Conservation (phyloP, 2,888 invertebrate genomes). For the Chrysodeixis includens region DNA sequence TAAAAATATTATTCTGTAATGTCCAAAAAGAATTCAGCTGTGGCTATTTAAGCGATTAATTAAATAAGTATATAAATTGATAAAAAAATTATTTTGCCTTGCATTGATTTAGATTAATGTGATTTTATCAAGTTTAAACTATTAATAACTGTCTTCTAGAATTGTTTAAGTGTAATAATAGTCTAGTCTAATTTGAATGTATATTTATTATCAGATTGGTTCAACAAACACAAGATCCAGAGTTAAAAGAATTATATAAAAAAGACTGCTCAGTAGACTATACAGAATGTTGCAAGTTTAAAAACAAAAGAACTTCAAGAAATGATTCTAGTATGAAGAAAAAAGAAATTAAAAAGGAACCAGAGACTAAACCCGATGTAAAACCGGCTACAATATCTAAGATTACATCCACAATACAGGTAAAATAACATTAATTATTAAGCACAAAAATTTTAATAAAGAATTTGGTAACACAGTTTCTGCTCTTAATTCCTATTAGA, state of each 20-base stretch:
- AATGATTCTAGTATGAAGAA: slow-evolving; percentile 64
- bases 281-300: slow-evolving; percentile 81
- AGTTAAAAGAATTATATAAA: slow-evolving; percentile 76
- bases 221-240: slow-evolving; percentile 77
- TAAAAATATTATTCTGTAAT: slow-evolving; percentile 60
- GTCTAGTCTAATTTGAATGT: too few species aligned
- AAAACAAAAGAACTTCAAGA: slow-evolving; percentile 68
- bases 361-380: slow-evolving; percentile 56
- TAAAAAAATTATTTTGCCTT: too few species aligned
- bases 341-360: slow-evolving; percentile 59
- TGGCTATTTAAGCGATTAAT: too few species aligned
- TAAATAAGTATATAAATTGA: slow-evolving; percentile 1
- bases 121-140: too few species aligned
- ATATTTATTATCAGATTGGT: slow-evolving; percentile 77
- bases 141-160: too few species aligned
- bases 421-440: slow-evolving; percentile 53
- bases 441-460: too few species aligned
- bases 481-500: too few species aligned
- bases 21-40: too few species aligned
- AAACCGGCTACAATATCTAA: slow-evolving; percentile 69
- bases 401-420: slow-evolving; percentile 83
- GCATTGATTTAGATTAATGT: too few species aligned
- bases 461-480: too few species aligned
- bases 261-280: slow-evolving; percentile 76
- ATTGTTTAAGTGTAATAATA: too few species aligned